Conservation (phyloP, 2,113 vertebrate species). For the Picathartes gymnocephalus region DNA sequence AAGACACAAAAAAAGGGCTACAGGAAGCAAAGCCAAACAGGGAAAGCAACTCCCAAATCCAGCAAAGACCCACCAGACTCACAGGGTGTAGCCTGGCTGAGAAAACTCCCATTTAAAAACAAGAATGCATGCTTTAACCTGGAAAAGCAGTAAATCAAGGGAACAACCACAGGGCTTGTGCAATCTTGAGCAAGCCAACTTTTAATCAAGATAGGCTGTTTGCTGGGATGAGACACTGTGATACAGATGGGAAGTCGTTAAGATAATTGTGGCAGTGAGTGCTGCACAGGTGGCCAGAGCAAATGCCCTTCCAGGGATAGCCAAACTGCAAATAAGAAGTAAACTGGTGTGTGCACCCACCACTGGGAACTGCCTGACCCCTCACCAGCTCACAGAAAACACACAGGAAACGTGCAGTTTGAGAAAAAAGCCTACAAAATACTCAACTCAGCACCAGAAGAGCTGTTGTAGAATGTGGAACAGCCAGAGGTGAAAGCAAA, state of each 20-base stretch:
- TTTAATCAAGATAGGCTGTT: not conserved
- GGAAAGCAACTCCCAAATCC: not conserved
- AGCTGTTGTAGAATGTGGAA: not conserved
- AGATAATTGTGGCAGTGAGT: not conserved
- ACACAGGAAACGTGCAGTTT: accelerated
- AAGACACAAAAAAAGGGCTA: not conserved
- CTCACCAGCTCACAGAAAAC: not conserved
- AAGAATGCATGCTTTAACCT: not conserved
- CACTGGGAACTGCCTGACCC: not conserved
- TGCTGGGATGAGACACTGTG: not conserved
- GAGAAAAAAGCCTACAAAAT: not conserved
- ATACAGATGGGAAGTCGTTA: not conserved
- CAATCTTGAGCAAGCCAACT: not conserved
- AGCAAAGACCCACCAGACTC: not conserved
- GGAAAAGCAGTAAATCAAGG: not conserved
- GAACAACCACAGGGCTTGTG: not conserved
- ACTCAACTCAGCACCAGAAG: not conserved
- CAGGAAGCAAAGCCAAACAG: not conserved
- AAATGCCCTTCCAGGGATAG: not conserved
- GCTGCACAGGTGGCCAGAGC: not conserved
- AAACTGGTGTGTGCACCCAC: not conserved
- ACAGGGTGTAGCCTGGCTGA: not conserved
- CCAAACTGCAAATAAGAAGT: not conserved
- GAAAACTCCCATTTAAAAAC: not conserved
- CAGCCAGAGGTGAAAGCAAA: not conserved